Percentiles rank a stretch among this genome's conserved stretches.
Conservation (phyloP, 2,113 vertebrate species). For the Planiliza haematocheilus region DNA sequence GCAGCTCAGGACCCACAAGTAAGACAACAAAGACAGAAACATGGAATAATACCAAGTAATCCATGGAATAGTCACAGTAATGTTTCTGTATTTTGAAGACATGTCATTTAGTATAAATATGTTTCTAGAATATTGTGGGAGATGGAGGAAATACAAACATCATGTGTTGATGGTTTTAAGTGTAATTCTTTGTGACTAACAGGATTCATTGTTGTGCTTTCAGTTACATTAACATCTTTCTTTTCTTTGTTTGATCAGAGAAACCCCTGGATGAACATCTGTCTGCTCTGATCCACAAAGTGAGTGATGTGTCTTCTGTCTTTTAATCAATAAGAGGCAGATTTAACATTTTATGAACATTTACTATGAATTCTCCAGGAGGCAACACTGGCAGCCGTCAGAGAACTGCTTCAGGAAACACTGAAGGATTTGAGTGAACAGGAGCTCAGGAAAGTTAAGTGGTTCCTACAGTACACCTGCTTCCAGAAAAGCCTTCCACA, state of each 20-base stretch:
- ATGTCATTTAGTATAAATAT: too few relatives aligned
- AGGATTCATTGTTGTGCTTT: neutral
- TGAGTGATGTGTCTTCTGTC: slow-evolving; percentile 6
- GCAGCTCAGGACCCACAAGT: neutral
- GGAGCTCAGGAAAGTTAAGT: neutral
- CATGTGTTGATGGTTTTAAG: too few relatives aligned
- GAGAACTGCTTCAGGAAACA: too few relatives aligned
- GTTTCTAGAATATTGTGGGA: too few relatives aligned
- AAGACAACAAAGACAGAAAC: neutral
- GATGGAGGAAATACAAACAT: too few relatives aligned
- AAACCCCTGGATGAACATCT: neutral
- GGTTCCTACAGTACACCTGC: neutral
- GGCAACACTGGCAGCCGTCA: too few relatives aligned
- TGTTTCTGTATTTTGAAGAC: too few relatives aligned
- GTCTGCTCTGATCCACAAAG: slow-evolving; percentile 12
- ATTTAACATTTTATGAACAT: neutral
- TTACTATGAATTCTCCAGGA: neutral
- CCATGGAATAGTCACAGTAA: too few relatives aligned
- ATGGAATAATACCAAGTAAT: too few relatives aligned
- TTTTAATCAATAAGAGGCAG: too few relatives aligned
- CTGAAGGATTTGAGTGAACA: neutral
- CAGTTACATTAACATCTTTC: neutral
- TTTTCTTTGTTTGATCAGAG: slow-evolving; percentile 1
- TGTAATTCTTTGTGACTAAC: too few relatives aligned
- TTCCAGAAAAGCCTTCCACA: too few relatives aligned